Percentiles rank a stretch among this genome's conserved stretches.
phyloP scores from a whole-genome alignment of 2,113 vertebrate species.

The Laticauda laticaudata region DNA sequence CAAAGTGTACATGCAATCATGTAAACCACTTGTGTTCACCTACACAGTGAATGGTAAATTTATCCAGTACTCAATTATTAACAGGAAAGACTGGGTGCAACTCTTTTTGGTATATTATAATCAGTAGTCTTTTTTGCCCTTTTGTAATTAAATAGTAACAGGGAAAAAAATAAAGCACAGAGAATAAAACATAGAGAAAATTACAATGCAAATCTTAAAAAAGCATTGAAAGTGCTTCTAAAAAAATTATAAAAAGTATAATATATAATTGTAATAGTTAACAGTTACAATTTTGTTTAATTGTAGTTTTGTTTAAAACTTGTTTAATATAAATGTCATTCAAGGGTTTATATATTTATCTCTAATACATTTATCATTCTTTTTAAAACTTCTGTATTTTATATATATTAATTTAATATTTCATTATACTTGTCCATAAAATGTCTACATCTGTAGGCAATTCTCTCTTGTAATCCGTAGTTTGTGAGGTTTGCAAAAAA shows the following conservation, averaged over 20 bases:
- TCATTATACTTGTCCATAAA: not conserved
- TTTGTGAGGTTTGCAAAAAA: not conserved
- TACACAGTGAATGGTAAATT: not conserved
- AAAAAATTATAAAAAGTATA: not conserved
- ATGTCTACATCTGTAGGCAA: not conserved
- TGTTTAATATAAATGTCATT: not conserved
- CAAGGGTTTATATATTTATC: not conserved
- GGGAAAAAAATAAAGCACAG: not conserved
- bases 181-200: not conserved
- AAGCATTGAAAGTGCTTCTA: not conserved
- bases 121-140: not conserved
- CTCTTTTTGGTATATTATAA: not conserved
- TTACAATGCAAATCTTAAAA: not conserved
- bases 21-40: not conserved
- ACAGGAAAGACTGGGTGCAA: not conserved
- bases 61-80: too few relatives aligned
- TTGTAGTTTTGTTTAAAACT: not conserved
- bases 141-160: not conserved
- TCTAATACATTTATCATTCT: not conserved
- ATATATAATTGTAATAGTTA: not conserved
- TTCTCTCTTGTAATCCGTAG: not conserved
- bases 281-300: not conserved
- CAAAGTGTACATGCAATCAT: not conserved
- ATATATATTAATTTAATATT: not conserved
- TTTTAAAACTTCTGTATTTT: not conserved